phyloP scores from a whole-genome alignment of 2,113 vertebrate species.

The Ptyas mucosa region DNA sequence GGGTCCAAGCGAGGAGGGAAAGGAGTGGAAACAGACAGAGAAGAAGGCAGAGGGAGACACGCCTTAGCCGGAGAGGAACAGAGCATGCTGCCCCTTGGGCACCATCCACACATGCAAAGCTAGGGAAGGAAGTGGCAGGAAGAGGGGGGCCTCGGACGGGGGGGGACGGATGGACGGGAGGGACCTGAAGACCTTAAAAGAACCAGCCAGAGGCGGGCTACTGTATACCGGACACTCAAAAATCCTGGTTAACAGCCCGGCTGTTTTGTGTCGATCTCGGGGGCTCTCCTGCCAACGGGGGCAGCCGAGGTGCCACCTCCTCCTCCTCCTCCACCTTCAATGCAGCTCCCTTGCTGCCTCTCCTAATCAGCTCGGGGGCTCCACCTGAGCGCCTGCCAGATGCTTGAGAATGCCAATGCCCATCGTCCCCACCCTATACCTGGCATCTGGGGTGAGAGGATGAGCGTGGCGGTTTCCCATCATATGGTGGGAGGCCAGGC shows the following conservation, averaged over 20 bases:
- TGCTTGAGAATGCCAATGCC: background rate
- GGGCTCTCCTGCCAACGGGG: background rate
- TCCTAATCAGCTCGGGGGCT: background rate
- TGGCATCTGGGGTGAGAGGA: background rate
- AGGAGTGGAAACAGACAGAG: background rate
- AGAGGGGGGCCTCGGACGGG: background rate
- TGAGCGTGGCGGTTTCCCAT: background rate
- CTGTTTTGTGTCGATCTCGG: fast-evolving
- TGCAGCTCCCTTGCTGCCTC: background rate
- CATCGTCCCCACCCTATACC: background rate
- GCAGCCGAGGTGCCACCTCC: background rate
- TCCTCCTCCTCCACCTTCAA: background rate
- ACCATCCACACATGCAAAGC: conserved; percentile 18
- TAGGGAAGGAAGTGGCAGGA: background rate
- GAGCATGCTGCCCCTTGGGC: background rate
- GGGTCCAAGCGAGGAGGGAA: conserved; percentile 5
- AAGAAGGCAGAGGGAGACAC: background rate
- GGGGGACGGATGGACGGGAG: background rate
- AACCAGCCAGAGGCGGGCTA: background rate
- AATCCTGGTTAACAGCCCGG: no score
- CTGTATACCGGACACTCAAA: background rate
- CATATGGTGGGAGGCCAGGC: background rate
- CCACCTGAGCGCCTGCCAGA: background rate
- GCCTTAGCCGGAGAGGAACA: background rate
- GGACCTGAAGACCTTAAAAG: background rate